phyloP scores from a whole-genome alignment of 1,140 invertebrate species.

The Drosophila lacertosa region DNA sequence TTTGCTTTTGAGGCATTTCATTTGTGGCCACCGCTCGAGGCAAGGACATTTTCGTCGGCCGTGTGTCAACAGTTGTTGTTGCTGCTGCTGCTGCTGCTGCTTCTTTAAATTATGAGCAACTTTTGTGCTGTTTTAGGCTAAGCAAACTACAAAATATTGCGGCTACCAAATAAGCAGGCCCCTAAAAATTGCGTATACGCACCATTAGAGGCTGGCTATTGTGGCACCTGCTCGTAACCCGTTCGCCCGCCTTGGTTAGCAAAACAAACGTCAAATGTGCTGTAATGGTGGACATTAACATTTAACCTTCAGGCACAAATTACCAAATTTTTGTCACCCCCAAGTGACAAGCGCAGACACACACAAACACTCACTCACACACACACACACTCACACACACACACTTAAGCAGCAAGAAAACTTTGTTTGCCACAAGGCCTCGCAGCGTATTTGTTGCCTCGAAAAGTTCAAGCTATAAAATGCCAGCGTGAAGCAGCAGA shows the following conservation, averaged over 20 bases:
- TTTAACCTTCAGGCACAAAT: conserved; percentile 79
- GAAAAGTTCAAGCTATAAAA: conserved; percentile 43
- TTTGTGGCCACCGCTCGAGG: conserved; percentile 51
- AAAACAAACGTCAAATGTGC: conserved; percentile 72
- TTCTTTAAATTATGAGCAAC: conserved; percentile 57
- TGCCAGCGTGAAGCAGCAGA: conserved; percentile 30
- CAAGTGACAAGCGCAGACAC: conserved; percentile 33
- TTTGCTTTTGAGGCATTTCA: conserved; percentile 46
- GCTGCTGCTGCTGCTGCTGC: conserved; percentile 15
- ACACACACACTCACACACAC: no score
- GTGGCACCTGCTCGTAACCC: conserved; percentile 67
- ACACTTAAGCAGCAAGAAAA: conserved; percentile 25
- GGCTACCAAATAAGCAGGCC: conserved; percentile 58
- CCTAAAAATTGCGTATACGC: conserved; percentile 69
- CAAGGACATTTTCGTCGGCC: conserved; percentile 39
- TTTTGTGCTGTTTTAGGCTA: conserved; percentile 38
- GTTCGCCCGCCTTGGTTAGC: conserved; percentile 30
- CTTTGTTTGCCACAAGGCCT: conserved; percentile 46
- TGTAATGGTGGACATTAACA: conserved; percentile 76
- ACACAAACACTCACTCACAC: conserved; percentile 9
- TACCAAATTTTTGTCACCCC: conserved; percentile 78
- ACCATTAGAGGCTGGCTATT: conserved; percentile 29
- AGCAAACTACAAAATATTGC: conserved; percentile 51
- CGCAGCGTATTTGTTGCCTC: conserved; percentile 23
- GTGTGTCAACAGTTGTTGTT: conserved; percentile 42